These are phyloP conservation scores for Leuctra nigra DNA, from an alignment of 2,888 invertebrate species.

Conservation along the genomic window DNA sequence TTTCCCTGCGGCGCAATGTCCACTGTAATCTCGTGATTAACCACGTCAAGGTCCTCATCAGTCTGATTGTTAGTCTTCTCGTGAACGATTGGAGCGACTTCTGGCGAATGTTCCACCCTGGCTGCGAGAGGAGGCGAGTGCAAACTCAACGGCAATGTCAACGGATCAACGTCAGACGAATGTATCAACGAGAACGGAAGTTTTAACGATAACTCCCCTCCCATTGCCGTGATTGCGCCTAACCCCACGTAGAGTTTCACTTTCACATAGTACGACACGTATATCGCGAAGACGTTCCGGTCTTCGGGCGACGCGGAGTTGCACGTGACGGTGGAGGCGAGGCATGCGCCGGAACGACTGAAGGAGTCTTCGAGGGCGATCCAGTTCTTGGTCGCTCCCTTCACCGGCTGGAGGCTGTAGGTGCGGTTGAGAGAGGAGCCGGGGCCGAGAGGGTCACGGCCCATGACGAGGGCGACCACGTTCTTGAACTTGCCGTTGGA, in stretches of 20 bases:
- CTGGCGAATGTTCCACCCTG: not conserved
- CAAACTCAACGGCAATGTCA: not conserved
- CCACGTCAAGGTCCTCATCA: not conserved
- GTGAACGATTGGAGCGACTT: constrained; percentile 2
- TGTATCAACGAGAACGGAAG: constrained; percentile 75
- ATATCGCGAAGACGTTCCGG: constrained; percentile 82
- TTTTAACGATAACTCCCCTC: constrained; percentile 71
- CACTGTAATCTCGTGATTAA: constrained; percentile 4
- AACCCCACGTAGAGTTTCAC: constrained; percentile 66
- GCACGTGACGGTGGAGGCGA: constrained; percentile 48
- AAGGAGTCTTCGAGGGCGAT: constrained; percentile 83
- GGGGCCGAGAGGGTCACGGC: constrained; percentile 58
- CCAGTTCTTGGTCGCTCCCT: constrained; percentile 83
- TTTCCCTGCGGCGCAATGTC: constrained; percentile 17
- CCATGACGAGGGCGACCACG: constrained; percentile 65
- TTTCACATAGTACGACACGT: constrained; percentile 87
- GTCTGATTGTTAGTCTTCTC: not conserved
- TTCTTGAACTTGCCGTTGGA: constrained; percentile 93
- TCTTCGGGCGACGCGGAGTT: constrained; percentile 55
- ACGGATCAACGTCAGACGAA: constrained; percentile 45
- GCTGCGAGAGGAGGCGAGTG: not conserved
- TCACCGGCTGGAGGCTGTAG: constrained; percentile 61
- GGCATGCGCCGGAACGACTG: constrained; percentile 51
- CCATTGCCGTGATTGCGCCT: constrained; percentile 50
- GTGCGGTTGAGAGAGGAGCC: constrained; percentile 53